phyloP scores from a whole-genome alignment of 2,888 invertebrate genomes.

The Acleris sparsana region DNA sequence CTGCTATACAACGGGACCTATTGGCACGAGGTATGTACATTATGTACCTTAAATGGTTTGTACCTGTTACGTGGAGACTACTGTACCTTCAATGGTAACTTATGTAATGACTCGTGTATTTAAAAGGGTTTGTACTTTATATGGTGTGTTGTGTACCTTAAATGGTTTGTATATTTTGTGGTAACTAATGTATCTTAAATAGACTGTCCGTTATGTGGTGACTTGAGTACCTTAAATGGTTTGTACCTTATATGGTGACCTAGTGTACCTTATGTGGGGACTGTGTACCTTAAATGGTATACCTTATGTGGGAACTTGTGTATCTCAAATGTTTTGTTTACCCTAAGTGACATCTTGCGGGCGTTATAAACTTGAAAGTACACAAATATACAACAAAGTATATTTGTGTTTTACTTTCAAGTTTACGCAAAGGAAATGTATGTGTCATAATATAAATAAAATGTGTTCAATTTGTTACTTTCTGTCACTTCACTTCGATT shows the following conservation, averaged over 20 bases:
- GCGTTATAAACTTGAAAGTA: no score
- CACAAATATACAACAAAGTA: no score
- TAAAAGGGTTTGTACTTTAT: conserved; percentile 45
- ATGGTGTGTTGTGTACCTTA: neutral
- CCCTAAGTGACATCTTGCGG: no score
- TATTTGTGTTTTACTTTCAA: no score
- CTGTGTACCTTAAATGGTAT: neutral
- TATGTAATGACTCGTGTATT: neutral
- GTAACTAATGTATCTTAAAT: neutral
- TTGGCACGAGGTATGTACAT: conserved; percentile 77
- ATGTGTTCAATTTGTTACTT: no score
- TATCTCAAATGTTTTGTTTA: no score
- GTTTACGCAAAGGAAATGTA: no score
- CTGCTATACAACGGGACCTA: conserved; percentile 74
- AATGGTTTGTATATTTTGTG: no score
- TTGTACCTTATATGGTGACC: neutral
- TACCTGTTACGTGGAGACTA: neutral
- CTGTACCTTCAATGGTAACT: no score
- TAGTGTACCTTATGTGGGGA: neutral
- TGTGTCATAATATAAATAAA: no score
- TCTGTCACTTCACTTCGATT: no score
- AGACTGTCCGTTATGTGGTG: neutral
- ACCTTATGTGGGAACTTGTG: neutral
- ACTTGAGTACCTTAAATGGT: neutral
- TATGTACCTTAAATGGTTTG: neutral